Base-by-base conservation (phyloP, 2,797 vertebrate species). In the Cuniculus paca region DNA sequence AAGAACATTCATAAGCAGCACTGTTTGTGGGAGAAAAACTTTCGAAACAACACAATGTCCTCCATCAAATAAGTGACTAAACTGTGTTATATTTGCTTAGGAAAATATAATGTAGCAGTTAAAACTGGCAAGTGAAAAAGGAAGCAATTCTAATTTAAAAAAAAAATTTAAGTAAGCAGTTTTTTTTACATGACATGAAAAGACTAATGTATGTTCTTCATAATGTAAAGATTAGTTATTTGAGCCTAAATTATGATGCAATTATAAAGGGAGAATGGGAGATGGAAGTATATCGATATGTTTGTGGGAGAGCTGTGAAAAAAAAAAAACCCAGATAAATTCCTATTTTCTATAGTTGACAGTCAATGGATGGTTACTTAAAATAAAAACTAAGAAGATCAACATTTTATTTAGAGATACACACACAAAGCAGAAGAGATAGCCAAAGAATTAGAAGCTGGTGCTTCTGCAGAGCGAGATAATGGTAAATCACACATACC, bases 321-420 rank as follows among this genome's bases (percentile, higher is more conserved):
- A 72, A 72, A 45, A n/a, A n/a, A 39, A 42, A 56, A 56, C 22
- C 36, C 42, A 94, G 52, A 26, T 72, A 65, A 88, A 63, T 54
- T 12, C 16, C 9, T 26, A 31, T n/a, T 79, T 88, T 77, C 74
- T 17, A 26, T 2, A 42, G 9, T 39, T 58, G 75, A 42, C 50
- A 68, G 31, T 87, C 65, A 52, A 72, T 19, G 28, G 42, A 48
- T 45, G n/a, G n/a, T 13, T 86, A 96, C 63, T 91, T 94, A 61
- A 81, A 96, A 91, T 58, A 65, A 96, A 87, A 74, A 12, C 50
- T 19, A 84, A 85, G 78, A 84, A 93, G 65, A 77, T 10, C 52
- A 65, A n/a, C 45, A 72, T 86, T 94, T 85, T 39, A 79, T 91
- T 85, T 92, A 87, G 63, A 93, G 80, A 87, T 39, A 80, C 1